Evolutionary conservation across 2,113 vertebrate genomes (phyloP).

Genomic region (Microtus richardsoni): DNA sequence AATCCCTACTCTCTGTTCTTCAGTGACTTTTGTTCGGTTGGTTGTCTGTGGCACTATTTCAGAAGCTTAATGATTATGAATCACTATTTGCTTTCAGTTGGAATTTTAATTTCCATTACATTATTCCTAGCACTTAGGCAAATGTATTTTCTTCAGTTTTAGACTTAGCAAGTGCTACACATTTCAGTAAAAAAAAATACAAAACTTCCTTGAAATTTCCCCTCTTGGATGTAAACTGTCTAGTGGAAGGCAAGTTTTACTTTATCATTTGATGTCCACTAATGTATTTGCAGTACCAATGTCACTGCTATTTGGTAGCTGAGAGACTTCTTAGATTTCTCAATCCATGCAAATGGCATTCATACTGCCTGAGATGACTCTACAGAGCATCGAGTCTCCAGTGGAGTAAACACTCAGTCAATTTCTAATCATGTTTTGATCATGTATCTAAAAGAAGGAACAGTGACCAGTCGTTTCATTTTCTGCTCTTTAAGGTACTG

Average conservation of each 20-base stretch:
- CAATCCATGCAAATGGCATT: not conserved
- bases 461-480: too few species aligned
- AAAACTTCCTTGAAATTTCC: not conserved
- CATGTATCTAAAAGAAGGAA: too few species aligned
- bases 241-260: not conserved
- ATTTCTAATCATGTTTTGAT: too few species aligned
- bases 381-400: not conserved
- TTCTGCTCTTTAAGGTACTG: too few species aligned
- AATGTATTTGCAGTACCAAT: not conserved
- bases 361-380: not conserved
- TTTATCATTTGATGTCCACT: not conserved
- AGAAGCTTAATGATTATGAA: not conserved
- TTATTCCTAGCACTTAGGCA: not conserved
- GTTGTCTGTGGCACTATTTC: not conserved
- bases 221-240: not conserved
- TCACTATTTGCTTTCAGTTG: not conserved
- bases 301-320: not conserved
- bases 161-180: not conserved
- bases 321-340: not conserved
- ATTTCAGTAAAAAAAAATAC: not conserved
- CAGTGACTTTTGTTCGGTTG: not conserved
- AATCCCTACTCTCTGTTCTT: not conserved
- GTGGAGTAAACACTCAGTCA: too few species aligned
- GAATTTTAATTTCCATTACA: not conserved
- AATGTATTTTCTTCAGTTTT: not conserved